Evolutionary conservation across 2,888 invertebrate genomes (phyloP).

Genomic region (Polydesmus complanatus): DNA sequence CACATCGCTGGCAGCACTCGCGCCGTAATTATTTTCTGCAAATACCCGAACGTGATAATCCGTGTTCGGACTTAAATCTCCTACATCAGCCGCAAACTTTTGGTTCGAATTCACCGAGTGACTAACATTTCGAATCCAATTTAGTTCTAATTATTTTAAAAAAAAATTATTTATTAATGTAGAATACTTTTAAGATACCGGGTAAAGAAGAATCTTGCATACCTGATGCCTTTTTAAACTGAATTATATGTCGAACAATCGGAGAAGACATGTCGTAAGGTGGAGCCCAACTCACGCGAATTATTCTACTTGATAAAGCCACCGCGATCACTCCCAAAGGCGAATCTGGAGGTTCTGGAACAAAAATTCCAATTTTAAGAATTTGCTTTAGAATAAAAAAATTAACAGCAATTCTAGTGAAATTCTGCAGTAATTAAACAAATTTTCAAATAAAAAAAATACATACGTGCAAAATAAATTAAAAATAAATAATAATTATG

Average conservation of each 20-base stretch:
- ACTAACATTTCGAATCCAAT: neutral
- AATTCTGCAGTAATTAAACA: no score
- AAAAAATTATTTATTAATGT: conserved; percentile 14
- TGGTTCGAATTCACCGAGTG: neutral
- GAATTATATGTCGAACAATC: conserved; percentile 74
- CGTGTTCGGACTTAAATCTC: conserved; percentile 71
- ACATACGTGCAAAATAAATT: no score
- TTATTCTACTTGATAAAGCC: conserved; percentile 78
- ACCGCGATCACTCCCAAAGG: conserved; percentile 75
- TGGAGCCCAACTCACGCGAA: conserved; percentile 80
- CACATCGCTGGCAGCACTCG: conserved; percentile 42
- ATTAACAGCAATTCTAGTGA: neutral
- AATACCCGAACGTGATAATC: conserved; percentile 84
- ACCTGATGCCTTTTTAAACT: conserved; percentile 58
- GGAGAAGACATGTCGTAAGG: conserved; percentile 75
- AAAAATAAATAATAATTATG: no score
- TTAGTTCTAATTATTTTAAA: neutral
- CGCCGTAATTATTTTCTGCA: conserved; percentile 61
- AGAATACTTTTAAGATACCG: no score
- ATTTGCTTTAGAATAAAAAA: neutral
- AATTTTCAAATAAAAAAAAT: no score
- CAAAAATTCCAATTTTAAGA: neutral
- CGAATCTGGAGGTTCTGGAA: conserved; percentile 66
- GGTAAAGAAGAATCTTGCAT: conserved; percentile 23
- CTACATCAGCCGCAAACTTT: conserved; percentile 21